Percentiles rank a stretch among this genome's conserved stretches.
Conservation (phyloP, 2,888 invertebrate species). For the Amiota mariae region DNA sequence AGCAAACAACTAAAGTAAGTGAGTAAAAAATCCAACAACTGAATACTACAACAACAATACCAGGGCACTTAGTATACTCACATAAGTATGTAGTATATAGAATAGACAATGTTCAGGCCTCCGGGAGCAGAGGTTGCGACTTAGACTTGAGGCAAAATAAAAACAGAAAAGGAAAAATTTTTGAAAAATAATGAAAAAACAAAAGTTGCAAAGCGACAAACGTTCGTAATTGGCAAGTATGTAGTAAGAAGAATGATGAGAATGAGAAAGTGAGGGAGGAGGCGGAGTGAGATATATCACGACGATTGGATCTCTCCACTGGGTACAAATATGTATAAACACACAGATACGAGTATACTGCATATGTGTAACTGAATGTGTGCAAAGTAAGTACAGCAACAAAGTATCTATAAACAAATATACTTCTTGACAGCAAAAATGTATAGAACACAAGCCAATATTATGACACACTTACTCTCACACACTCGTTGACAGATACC, state of each 20-base stretch:
- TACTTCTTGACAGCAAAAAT: background rate
- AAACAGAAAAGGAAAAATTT: background rate
- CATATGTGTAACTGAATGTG: background rate
- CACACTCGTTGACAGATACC: slow-evolving; percentile 3
- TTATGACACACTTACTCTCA: slow-evolving; percentile 10
- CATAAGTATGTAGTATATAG: too few relatives aligned
- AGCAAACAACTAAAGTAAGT: slow-evolving; percentile 19
- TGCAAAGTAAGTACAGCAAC: slow-evolving; percentile 13
- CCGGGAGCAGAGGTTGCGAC: too few relatives aligned
- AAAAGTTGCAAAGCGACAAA: slow-evolving; percentile 41
- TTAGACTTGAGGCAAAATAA: too few relatives aligned
- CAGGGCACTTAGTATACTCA: background rate
- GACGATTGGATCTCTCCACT: background rate
- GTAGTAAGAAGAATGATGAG: slow-evolving; percentile 26
- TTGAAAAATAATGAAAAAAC: slow-evolving; percentile 29
- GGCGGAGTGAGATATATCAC: slow-evolving; percentile 34
- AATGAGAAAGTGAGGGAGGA: slow-evolving; percentile 27
- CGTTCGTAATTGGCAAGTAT: slow-evolving; percentile 3
- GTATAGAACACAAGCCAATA: slow-evolving; percentile 11
- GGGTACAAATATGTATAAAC: too few relatives aligned
- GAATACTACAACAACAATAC: background rate
- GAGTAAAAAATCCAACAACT: slow-evolving; percentile 3
- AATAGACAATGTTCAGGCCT: too few relatives aligned
- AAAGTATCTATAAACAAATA: slow-evolving; percentile 23
- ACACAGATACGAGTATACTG: background rate